A percentile compares a stretch with the other conserved stretches of the same genome.
Conservation (phyloP, 2,797 vertebrate species). For the Chrosomus eos region DNA sequence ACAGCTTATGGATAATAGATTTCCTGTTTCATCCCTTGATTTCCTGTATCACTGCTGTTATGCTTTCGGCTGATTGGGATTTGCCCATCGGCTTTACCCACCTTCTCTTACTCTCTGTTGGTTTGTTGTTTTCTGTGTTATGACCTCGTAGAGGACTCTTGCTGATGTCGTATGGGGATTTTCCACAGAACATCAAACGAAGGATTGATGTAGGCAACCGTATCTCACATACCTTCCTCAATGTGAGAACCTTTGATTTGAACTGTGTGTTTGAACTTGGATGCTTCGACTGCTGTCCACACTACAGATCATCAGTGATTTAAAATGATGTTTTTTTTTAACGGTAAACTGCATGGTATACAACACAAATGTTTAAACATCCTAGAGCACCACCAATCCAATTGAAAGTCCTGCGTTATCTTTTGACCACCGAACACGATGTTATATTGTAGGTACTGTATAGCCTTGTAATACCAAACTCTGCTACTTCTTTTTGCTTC, state of each 20-base stretch:
- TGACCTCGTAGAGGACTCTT: slow-evolving; percentile 66
- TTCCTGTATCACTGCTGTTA: slow-evolving; percentile 69
- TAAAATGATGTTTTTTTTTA: background rate
- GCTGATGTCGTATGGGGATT: slow-evolving; percentile 62
- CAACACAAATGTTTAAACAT: background rate
- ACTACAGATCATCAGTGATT: slow-evolving; percentile 7
- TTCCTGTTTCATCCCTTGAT: slow-evolving; percentile 63
- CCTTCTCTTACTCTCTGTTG: slow-evolving; percentile 38
- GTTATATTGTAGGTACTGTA: background rate
- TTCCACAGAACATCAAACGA: slow-evolving; percentile 46
- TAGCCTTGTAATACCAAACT: too few relatives aligned
- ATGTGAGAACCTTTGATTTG: slow-evolving; percentile 20
- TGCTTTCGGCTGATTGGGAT: slow-evolving; percentile 63
- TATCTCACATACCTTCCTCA: slow-evolving; percentile 29
- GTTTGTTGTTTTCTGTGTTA: slow-evolving; percentile 33
- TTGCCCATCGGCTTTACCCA: slow-evolving; percentile 69
- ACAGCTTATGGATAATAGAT: slow-evolving; percentile 73
- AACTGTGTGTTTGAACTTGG: slow-evolving; percentile 40
- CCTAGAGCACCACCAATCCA: background rate
- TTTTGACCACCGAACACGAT: background rate
- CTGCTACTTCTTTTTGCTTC: too few relatives aligned
- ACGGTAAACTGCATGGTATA: background rate
- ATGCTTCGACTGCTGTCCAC: slow-evolving; percentile 37
- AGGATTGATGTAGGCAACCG: slow-evolving; percentile 25
- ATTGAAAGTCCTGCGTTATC: background rate